phyloP scores from a whole-genome alignment of 64 coral and sea anemone genomes.

The Montipora foliosa region DNA sequence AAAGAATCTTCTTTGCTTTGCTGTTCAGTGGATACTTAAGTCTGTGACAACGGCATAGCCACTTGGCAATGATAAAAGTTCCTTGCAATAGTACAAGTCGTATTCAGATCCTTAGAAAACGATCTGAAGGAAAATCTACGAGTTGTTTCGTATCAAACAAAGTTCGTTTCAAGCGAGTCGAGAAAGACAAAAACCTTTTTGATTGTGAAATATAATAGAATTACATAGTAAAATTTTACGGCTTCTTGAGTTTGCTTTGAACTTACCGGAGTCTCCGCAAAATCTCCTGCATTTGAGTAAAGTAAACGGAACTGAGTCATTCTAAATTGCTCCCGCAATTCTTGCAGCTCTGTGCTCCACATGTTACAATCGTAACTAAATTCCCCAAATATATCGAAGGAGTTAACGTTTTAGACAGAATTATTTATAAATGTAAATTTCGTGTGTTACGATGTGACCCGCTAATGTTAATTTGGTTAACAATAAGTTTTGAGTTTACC shows the following conservation, averaged over 20 bases:
- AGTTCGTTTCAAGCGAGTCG: background rate
- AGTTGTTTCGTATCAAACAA: background rate
- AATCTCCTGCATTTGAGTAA: slow-evolving; percentile 35
- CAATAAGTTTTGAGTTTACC: background rate
- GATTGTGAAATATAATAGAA: background rate
- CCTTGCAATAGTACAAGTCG: too few relatives aligned
- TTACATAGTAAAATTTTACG: slow-evolving; percentile 17
- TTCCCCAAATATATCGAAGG: background rate
- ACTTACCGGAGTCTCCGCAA: slow-evolving; percentile 46
- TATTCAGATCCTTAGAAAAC: too few relatives aligned
- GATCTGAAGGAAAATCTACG: too few relatives aligned
- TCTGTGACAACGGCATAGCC: too few relatives aligned
- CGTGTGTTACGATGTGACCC: background rate
- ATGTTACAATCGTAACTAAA: background rate
- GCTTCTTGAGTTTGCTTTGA: background rate
- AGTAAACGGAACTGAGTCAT: slow-evolving; percentile 28
- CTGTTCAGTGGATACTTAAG: background rate
- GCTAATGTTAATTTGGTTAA: background rate
- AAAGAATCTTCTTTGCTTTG: background rate
- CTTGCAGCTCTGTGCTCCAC: slow-evolving; percentile 20
- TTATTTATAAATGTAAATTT: background rate
- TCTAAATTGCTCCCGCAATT: slow-evolving; percentile 12
- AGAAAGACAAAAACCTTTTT: background rate
- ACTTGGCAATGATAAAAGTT: too few relatives aligned
- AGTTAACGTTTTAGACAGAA: background rate